These are phyloP conservation scores for Zaprionus ornatus DNA, from an alignment of 1,140 invertebrate genomes.

Conservation along the genomic window DNA sequence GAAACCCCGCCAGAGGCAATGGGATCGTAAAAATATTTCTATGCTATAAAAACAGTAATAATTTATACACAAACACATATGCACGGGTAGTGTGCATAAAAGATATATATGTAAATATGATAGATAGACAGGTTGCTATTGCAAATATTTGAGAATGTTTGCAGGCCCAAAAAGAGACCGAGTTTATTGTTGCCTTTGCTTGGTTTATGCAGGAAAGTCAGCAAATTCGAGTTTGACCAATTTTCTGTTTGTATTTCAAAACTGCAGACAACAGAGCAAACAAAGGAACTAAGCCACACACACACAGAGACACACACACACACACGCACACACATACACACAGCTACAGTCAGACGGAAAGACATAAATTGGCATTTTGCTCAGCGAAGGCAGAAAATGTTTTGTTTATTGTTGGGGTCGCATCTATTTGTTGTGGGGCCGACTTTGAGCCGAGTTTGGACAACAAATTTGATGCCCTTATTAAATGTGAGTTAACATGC, in stretches of 20 bases:
- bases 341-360: constrained; percentile 10
- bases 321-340: neutral
- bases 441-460: constrained; percentile 1
- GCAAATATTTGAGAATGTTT: constrained; percentile 67
- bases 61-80: constrained; percentile 35
- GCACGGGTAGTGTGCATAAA: neutral
- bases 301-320: neutral
- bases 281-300: constrained; percentile 7
- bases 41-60: constrained; percentile 47
- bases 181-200: constrained; percentile 42
- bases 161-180: neutral
- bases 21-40: constrained; percentile 53
- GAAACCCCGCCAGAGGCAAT: constrained; percentile 4
- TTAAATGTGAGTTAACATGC: constrained; percentile 21
- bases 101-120: constrained; percentile 15
- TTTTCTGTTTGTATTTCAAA: constrained; percentile 75
- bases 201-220: constrained; percentile 64
- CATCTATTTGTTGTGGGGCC: constrained; percentile 33
- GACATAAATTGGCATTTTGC: constrained; percentile 48
- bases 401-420: constrained; percentile 30
- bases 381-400: constrained; percentile 29
- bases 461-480: constrained; percentile 29
- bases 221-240: constrained; percentile 59
- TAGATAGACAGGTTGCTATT: constrained; percentile 28
- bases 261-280: constrained; percentile 50